Evolutionary conservation across 2,113 vertebrate genomes (phyloP), one percentile per base, ranked within the genome.

Genomic region (Tragelaphus imberbis): DNA sequence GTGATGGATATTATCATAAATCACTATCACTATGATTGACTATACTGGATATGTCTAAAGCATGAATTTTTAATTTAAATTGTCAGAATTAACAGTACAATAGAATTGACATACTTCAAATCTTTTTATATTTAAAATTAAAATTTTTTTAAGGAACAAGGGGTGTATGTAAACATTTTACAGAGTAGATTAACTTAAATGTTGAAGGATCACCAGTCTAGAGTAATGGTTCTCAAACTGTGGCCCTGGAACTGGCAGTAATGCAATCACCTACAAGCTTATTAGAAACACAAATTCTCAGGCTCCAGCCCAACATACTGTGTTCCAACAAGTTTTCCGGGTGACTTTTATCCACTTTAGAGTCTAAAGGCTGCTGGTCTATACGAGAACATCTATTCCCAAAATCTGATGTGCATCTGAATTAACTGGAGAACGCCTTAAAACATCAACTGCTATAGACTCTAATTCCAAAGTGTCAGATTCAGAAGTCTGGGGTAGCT

Each of bases 1-100:
- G 21, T 91, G 28, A 85, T n/a, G 16, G 13, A 61, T 27, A 88
- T 61, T 92, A 44, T 27, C 71, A 27, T 77, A 92, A 95, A 84
- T 84, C 36, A 91, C 53, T 55, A 84, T 84, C 36, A 91, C 53
- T 55, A 79, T 59, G 19, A 80, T 4, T 84, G 33, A 88, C 84
- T 84, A 40, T 59, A 88, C 27, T 79, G 36, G 7, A 36, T 82
- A 93, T 56, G 49, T 84, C 93, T 56, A 56, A 63, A 84, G 30
- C 33, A 44, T n/a, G 16, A 94, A 28, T 44, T 90, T 87, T 93
- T 95, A 14, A 59, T 68, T 92, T 95, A 85, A 96, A 63, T 68
- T 68, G 23, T 58, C 25, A 93, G 10, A 53, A 84, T 33, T 84
- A 56, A 75, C n/a, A 85, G 44, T 49, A 88, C 28, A 12, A 84